Evolutionary conservation across 1,140 invertebrate species (phyloP).

Genomic region (Leptoteleia sp.): DNA sequence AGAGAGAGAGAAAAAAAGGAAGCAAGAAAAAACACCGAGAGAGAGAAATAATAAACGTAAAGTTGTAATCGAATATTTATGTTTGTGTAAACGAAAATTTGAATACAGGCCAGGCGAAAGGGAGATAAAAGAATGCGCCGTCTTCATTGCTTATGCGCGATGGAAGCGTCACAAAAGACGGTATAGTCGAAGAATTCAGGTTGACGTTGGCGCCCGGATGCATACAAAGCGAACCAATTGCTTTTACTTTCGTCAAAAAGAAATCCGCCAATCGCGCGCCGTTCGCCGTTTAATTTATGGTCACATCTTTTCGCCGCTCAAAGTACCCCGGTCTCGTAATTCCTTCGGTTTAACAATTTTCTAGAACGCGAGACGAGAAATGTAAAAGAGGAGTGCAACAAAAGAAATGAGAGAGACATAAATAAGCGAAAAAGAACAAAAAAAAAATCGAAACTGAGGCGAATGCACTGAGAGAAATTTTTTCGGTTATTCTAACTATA

Average conservation of each 20-base stretch:
- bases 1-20: no score
- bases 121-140: background rate
- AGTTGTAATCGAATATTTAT: background rate
- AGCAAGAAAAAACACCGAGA: no score
- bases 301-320: background rate
- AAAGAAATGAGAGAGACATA: no score
- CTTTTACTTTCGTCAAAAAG: slow-evolving; percentile 38
- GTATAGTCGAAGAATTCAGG: slow-evolving; percentile 36
- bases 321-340: no score
- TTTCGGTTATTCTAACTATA: no score
- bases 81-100: slow-evolving; percentile 1
- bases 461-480: no score
- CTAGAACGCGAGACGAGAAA: no score
- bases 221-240: slow-evolving; percentile 33
- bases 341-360: no score
- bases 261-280: slow-evolving; percentile 11
- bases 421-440: no score
- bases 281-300: slow-evolving; percentile 9
- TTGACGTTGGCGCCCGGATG: slow-evolving; percentile 24
- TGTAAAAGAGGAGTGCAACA: no score
- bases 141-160: slow-evolving; percentile 27
- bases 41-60: no score
- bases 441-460: no score
- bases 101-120: background rate
- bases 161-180: slow-evolving; percentile 26